A percentile compares a stretch with the other conserved stretches of the same genome.
Evolutionary conservation across 2,797 vertebrate species (phyloP).

Genomic region (Microchirus variegatus): DNA sequence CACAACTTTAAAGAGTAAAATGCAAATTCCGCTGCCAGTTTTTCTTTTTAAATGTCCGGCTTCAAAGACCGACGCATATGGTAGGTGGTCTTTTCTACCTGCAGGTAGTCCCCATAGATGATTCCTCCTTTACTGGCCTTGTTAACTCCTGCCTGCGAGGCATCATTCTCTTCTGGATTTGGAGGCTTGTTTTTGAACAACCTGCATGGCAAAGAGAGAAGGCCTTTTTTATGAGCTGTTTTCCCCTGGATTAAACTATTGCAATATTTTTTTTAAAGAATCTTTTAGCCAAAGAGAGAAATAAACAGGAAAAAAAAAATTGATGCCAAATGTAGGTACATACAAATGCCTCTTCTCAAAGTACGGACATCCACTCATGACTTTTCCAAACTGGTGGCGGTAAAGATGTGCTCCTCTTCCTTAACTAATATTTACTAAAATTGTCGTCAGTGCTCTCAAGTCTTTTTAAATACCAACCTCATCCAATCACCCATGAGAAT

Average conservation of each 20-base stretch:
- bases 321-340: conserved; percentile 38
- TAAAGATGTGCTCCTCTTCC: conserved; percentile 20
- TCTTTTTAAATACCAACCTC: conserved; percentile 67
- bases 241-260: conserved; percentile 4
- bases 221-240: conserved; percentile 10
- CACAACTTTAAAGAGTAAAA: background rate
- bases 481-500: conserved; percentile 70
- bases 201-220: conserved; percentile 69
- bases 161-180: conserved; percentile 79
- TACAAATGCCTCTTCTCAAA: conserved; percentile 82
- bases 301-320: background rate
- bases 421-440: conserved; percentile 39
- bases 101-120: conserved; percentile 91
- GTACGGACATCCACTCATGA: conserved; percentile 85
- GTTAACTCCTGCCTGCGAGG: conserved; percentile 86
- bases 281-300: background rate
- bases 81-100: conserved; percentile 74
- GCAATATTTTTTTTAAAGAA: background rate
- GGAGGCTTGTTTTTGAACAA: conserved; percentile 84
- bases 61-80: background rate
- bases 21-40: background rate
- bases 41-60: background rate
- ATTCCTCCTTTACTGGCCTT: conserved; percentile 90
- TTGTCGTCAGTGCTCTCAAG: background rate
- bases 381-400: conserved; percentile 37